phyloP scores from a whole-genome alignment of 53 echinoderm and acorn worm species.

The Paelopatides confundens region DNA sequence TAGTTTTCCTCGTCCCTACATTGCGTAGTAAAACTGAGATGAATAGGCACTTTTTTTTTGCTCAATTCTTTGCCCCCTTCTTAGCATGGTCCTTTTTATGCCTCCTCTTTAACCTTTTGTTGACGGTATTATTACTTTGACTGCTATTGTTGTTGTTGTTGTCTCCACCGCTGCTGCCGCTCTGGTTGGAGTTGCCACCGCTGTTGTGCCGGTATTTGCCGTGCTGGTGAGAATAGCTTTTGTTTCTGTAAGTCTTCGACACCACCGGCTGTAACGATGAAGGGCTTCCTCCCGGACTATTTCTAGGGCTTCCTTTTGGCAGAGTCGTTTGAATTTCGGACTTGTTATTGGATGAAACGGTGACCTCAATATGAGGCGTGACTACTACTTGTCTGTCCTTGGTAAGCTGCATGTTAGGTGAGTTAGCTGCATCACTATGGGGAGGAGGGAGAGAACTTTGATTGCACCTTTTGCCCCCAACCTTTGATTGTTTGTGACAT shows the following conservation, averaged over 20 bases:
- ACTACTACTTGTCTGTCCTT: neutral
- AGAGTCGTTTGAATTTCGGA: conserved; percentile 31
- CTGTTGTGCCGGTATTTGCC: conserved; percentile 74
- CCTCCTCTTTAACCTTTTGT: conserved; percentile 70
- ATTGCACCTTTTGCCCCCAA: conserved; percentile 44
- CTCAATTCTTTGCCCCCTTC: conserved; percentile 38
- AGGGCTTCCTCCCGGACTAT: neutral
- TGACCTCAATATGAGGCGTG: conserved; percentile 46
- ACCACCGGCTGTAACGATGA: conserved; percentile 64
- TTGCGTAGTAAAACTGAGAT: neutral
- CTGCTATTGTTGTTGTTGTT: conserved; percentile 64
- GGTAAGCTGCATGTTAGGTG: neutral
- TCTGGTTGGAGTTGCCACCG: conserved; percentile 2
- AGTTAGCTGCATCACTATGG: neutral
- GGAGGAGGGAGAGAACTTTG: neutral
- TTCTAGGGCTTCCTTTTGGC: neutral
- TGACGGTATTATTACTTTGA: conserved; percentile 41
- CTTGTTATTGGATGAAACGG: conserved; percentile 33
- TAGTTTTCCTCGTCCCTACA: too few relatives aligned
- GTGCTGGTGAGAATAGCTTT: conserved; percentile 38
- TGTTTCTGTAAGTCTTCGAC: conserved; percentile 83
- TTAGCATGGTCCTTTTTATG: conserved; percentile 71
- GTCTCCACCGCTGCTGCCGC: conserved; percentile 57
- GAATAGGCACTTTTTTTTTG: neutral
- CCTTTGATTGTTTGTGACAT: neutral